Evolutionary conservation across 2,888 invertebrate species (phyloP), one percentile per base, ranked within the genome.

Genomic region (Erebia aethiops): DNA sequence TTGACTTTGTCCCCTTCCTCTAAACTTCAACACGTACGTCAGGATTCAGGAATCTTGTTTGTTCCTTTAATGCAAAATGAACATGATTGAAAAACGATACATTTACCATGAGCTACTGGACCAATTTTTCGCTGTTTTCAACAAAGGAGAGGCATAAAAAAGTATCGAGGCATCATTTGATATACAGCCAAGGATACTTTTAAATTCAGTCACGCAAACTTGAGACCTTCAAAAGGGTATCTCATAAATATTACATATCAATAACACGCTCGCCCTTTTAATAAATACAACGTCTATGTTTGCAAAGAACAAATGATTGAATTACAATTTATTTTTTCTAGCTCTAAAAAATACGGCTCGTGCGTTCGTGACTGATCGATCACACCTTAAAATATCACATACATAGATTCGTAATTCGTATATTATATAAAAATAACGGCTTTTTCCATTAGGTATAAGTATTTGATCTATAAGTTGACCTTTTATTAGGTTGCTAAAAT

Each of bases 221-320:
- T 67, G 60, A 64, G 70, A 71, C 76, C 77, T 77, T 77, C 74
- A 52, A 13, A 73, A 75, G 75, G 74, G 74, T 69, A 67, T 69
- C 71, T 70, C 69, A 70, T 74, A 58, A 67, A 75, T 75, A 74
- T 66, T 71, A 73, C 72, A 73, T 75, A 71, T 70, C 74, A 57
- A 72, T 74, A 71, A 35, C 66, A 51, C 46, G 62, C 57, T 63
- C 54, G 60, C 69, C 73, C 64, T 72, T 67, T 58, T 66, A 57
- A 66, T 57, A 46, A 57, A 35, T 66, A 57, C 18, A 52, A 18
- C 46, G 65, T 61, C 71, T 70, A 64, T 71, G 67, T 74, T 69
- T 69, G 62, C 61, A 52, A 56, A 54, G 43, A 16, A 58, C 52
- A 67, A 72, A 35, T 57, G 46, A 65, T 67, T 67, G 58, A 58